Base-by-base conservation (phyloP, 2,888 invertebrate genomes). In the Spodoptera exigua region DNA sequence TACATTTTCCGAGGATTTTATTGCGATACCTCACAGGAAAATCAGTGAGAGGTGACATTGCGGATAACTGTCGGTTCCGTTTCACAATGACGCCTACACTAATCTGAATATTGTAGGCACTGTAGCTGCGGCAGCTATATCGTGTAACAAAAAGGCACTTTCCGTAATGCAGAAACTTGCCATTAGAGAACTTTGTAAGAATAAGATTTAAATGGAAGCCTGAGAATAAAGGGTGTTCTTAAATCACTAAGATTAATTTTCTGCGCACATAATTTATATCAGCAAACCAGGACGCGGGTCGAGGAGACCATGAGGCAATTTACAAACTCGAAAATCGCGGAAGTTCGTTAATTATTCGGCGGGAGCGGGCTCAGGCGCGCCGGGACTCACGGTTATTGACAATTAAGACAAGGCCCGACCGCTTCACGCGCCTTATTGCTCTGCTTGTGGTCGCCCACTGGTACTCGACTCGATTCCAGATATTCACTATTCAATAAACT, bases 261-360 rank as follows among this genome's bases (percentile, higher is more conserved):
- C 85, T 77, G 86, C 84, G 89, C 85, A 89, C 90, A 92, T 92
- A 92, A 93, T 93, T 93, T 91, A 92, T 93, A 90, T 86, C 86
- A 86, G 86, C 87, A 88, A 89, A 89, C 91, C 91, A 90, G 91
- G 82, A 89, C 88, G 86, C 88, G 89, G 89, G 89, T 89, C 90
- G 89, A 89, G 89, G 89, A 91, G 90, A 92, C 91, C 92, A 90
- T 92, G 89, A 92, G 91, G 92, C 90, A 91, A 92, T 93, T 93
- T 92, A 92, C 91, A 91, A 93, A 93, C 92, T 93, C 91, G 91
- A 92, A 94, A 93, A 94, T 94, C 93, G 91, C 89, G 90, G 90
- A 93, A 93, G 92, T 93, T 92, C 90, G 92, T 94, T 93, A 94
- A 94, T 93, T 93, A 93, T 94, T 93, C 90, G 89, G 82, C 82